Evolutionary conservation across 1,140 invertebrate species (phyloP), one percentile per base, ranked within the genome.

Genomic region (Dinoponera quadriceps): DNA sequence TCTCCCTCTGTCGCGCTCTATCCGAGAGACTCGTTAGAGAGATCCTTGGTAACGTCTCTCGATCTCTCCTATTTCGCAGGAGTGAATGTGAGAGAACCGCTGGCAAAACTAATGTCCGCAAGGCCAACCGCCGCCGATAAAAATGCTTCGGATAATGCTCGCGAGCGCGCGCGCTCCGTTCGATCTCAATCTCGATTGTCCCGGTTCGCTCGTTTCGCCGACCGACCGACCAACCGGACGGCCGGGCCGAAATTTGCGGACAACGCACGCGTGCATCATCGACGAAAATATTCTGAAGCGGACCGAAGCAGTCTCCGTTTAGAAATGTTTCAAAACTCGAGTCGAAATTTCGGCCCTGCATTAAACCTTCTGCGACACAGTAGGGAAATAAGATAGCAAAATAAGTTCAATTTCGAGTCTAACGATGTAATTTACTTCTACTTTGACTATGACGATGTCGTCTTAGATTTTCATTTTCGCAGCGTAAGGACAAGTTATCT

Each of bases 81-180:
- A 74, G 85, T 85, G 85, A 86, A 86, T 86, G 85, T 85, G 72
- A 81, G 71, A 83, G 60, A 68, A n/a, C 16, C 54, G 73, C 63
- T 83, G 20, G 55, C 48, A 72, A 69, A 82, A 82, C 27, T 85
- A 86, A 85, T 69, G 48, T 86, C 27, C 25, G 84, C 85, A 86
- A 86, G 85, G 85, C 85, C 77, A 86, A 86, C 85, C 60, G 51
- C 54, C 78, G 48, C 25, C 83, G 69, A 85, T 81, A 86, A 86
- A 86, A 86, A 85, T 85, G 33, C 85, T 49, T 62, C 25, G 74
- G 69, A 86, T 85, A 86, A 86, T 82, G 78, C n/a, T n/a, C n/a
- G n/a, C 78, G 73, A 57, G 33, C 25, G 54, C 60, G 60, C 69
- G 62, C 55, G 63, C 51, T 33, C 74, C 25, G 74, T 44, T 33